A percentile compares a stretch with the other conserved stretches of the same genome.
These are phyloP conservation scores for Pipistrellus pipistrellus DNA, from an alignment of 2,797 vertebrate species.

Conservation along the genomic window DNA sequence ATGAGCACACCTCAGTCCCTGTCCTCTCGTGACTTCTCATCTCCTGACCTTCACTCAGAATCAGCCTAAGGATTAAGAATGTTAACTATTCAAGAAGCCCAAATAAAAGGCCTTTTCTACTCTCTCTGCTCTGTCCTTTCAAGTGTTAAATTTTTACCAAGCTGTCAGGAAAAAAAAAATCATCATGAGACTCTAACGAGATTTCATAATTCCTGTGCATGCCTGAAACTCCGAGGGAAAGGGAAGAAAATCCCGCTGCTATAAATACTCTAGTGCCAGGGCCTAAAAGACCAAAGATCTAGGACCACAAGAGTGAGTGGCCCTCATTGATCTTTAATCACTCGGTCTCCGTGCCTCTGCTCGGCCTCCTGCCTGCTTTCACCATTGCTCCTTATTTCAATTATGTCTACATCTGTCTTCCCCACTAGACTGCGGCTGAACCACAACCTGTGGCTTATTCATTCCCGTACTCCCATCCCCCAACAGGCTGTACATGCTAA, in stretches of 20 bases:
- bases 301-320: not conserved
- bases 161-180: slow-evolving; percentile 45
- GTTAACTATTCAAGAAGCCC: slow-evolving; percentile 44
- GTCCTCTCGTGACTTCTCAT: not conserved
- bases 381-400: fast-evolving
- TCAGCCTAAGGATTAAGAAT: not conserved
- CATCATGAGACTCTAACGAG: not conserved
- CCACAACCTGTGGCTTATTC: not conserved
- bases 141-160: slow-evolving; percentile 40
- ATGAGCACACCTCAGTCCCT: not conserved
- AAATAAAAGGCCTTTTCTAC: slow-evolving; percentile 26
- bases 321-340: not conserved
- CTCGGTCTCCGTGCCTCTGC: not conserved
- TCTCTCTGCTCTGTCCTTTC: slow-evolving; percentile 18
- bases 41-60: not conserved
- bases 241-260: not conserved
- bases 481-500: not conserved
- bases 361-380: not conserved
- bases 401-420: not conserved
- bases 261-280: not conserved
- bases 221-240: not conserved
- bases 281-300: not conserved
- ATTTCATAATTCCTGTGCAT: not conserved
- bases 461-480: not conserved
- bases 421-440: not conserved